Base-by-base conservation (phyloP, 2,113 vertebrate species). In the Campylomormyrus numenius region DNA sequence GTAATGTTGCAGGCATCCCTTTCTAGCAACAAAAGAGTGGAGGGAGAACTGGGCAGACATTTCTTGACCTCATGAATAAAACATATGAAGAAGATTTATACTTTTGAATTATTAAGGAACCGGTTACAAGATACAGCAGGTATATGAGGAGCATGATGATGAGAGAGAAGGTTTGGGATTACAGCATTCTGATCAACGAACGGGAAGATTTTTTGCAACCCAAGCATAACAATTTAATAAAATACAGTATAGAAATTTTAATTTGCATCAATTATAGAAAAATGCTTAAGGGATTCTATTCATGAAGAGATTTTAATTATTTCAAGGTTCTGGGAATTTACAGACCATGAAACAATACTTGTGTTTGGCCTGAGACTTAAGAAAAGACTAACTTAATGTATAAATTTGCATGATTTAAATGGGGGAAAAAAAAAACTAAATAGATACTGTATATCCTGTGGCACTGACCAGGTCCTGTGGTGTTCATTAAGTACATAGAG, bases 51-150 rank as follows among this genome's bases (percentile, higher is more conserved):
- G 89, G 91, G 56, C 42, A 84, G 89, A 92, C 90, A 92, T 93
- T 93, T 89, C 91, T 94, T 91, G 89, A 93, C 80, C 39, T 50
- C 92, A 94, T 95, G 93, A 95, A 95, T 96, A 95, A 95, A 94
- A 94, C 91, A 95, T 94, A 91, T 48, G 88, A 70, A 92, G 93
- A 93, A 93, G 92, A 94, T 91, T 94, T 93, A 91, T 92, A 92
- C 90, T 90, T 56, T 92, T 95, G 92, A 95, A 95, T 96, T 94
- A 95, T 94, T 95, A 90, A 96, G 92, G 85, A 94, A 92, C 92
- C 91, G 92, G 89, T 91, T 92, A 92, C 85, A 89, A 93, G 92
- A 48, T 50, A 87, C 11, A 56, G 85, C 13, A 87, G 80, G 80
- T 77, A 7, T 35, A 17, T 89, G 89, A 48, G 39, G 3, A 10